Evolutionary conservation across 1,140 invertebrate species (phyloP), one percentile per base, ranked within the genome.

Genomic region (Harlomillsia oculata): DNA sequence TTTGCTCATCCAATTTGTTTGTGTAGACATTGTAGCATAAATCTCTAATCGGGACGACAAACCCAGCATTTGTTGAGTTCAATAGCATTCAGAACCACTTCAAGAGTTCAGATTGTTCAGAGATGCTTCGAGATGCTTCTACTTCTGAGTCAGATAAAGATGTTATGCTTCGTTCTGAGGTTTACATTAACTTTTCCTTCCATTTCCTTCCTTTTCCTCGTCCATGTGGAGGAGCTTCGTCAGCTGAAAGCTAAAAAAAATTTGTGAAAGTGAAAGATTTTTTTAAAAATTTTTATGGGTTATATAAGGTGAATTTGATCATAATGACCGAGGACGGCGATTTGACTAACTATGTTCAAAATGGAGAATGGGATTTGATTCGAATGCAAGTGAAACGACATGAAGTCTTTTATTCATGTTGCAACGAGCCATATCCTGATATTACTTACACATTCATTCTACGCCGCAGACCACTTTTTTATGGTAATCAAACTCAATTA

Each of bases 301-400:
- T n/a, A n/a, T n/a, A n/a, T n/a, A n/a, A 70, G 66, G 65, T 71
- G 32, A 69, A 71, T 60, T 46, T 71, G 40, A 57, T 68, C 28
- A 70, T 67, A 28, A 62, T 68, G 56, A 69, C 68, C 11, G 64
- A 68, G 43, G 66, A 70, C 21, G 69, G 66, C 1, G 70, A 71
- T 62, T 64, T 71, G 32, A 60, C 65, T 9, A 69, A 69, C 41
- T 71, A 80, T 61, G 72, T 80, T 5, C 69, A 68, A 16, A 79
- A 80, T 60, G 78, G 77, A 2, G 79, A 81, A 66, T 81, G 79
- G 77, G 75, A 80, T 50, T 68, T 81, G 1, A 67, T 78, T 5
- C 68, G 72, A 32, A 69, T 77, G 41, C 56, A 71, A n/a, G 68
- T 77, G 13, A 74, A 78, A 55, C 41, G 70, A 21, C 69, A 70